Base-by-base conservation (phyloP, 2,113 vertebrate genomes). In the Poecilia latipinna region DNA sequence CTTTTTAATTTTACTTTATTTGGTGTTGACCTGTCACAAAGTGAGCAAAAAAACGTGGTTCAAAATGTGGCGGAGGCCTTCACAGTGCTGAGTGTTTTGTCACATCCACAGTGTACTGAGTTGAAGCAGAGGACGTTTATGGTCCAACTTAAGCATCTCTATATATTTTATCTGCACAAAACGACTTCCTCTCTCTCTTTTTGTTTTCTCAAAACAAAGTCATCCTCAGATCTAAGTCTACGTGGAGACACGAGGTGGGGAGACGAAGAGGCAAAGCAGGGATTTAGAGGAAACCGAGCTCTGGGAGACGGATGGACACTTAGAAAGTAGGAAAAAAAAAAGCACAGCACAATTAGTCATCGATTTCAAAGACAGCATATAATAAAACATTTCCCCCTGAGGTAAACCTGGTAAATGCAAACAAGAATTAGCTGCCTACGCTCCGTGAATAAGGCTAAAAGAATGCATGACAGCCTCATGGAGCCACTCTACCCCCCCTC, bases 401-500 rank as follows among this genome's bases (percentile, higher is more conserved):
- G 95, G 94, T 95, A 95, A 95, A 94, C 90, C 92, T 90, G 90
- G 44, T 92, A 90, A 94, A 94, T 93, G 89, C 94, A 94, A 95
- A 94, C 93, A 94, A 82, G 86, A 94, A 95, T 95, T 94, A 94
- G 89, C 83, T 90, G 87, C 94, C 94, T 84, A 95, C 93, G 69
- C 77, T 48, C 74, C 74, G 85, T 94, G 94, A 95, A 94, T 94
- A 93, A 94, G 92, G 92, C 90, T 87, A 73, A 92, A 95, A 94
- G 92, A 95, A 95, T 94, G 94, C 82, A 82, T 13, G 83, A 78
- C 92, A 86, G 87, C 93, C 94, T 83, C 87, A 84, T 85, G 68
- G 83, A 90, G 82, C 91, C 83, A 87, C 93, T 91, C 89, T 66
- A 57, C 51, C 51, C 51, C 84, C 75, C 83, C 86, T 78, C 84